Evolutionary conservation across 1,140 invertebrate species (phyloP), one percentile per base, ranked within the genome.

Genomic region (Oryctes rhinoceros): DNA sequence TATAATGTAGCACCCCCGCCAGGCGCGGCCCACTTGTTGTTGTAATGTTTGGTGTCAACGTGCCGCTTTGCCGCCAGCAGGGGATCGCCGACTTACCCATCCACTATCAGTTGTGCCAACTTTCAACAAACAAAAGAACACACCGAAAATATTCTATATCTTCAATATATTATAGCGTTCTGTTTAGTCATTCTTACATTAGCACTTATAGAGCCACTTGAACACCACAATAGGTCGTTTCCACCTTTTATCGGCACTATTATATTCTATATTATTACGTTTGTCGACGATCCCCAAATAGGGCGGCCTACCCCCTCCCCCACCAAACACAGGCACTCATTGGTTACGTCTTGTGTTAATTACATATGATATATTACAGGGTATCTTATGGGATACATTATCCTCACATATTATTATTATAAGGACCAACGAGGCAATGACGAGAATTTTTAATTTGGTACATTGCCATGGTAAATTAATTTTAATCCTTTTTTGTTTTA

Each of bases 381-480:
- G 87, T 87, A 87, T 87, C 87, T 87, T 83, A 84, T 86, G 85
- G 86, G 86, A 87, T 87, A 87, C 87, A 87, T 87, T 87, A 87
- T 87, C 87, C 86, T 87, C 84, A 87, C 85, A 83, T 86, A 87
- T 86, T 86, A 85, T 87, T 85, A 83, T 87, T 85, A 37, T 79
- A 87, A 87, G 87, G 86, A 87, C 87, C 87, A 87, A 86, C 75
- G 78, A 80, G 86, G 85, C 85, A 83, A 84, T 84, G 80, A 71
- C 74, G 81, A 84, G 81, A 83, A 82, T 81, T 78, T 74, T 74
- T 78, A 80, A 80, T 44, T 76, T 81, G 83, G 81, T 78, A 78
- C 83, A 83, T 86, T 86, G 86, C 85, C 85, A 78, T 86, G 85
- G 86, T 86, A 83, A 83, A 82, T 84, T 82, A 82, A 81, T 80